A percentile compares a stretch with the other conserved stretches of the same genome.
Conservation (phyloP, 2,113 vertebrate genomes). For the Polypterus bichir region DNA sequence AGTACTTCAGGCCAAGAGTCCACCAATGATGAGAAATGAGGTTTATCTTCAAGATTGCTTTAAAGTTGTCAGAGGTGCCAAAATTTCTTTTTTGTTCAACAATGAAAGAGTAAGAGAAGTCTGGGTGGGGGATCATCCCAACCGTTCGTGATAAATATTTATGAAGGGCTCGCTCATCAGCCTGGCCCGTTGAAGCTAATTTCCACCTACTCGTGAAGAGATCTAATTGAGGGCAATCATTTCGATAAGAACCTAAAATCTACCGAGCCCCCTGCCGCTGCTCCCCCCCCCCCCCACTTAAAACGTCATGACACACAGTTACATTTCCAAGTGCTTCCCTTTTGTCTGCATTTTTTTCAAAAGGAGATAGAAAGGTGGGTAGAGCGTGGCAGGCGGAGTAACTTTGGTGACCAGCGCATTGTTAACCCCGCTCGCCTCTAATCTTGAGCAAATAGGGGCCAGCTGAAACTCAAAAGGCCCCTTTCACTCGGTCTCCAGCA, state of each 20-base stretch:
- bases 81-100: too few species aligned
- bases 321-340: slow-evolving; percentile 15
- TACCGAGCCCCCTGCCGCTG: slow-evolving; percentile 11
- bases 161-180: slow-evolving; percentile 17
- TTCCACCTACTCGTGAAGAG: slow-evolving; percentile 40
- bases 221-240: slow-evolving; percentile 58
- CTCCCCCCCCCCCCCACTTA: neutral
- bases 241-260: slow-evolving; percentile 42
- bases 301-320: slow-evolving; percentile 18
- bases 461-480: slow-evolving; percentile 30
- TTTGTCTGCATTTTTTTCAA: slow-evolving; percentile 20
- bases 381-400: slow-evolving; percentile 10
- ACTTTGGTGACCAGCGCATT: slow-evolving; percentile 42
- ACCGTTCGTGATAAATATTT: slow-evolving; percentile 19
- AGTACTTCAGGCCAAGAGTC: too few species aligned
- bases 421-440: slow-evolving; percentile 34
- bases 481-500: slow-evolving; percentile 27
- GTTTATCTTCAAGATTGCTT: too few species aligned
- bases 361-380: slow-evolving; percentile 9
- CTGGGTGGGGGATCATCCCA: neutral
- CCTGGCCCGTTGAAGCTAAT: slow-evolving; percentile 28
- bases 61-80: too few species aligned
- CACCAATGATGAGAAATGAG: too few species aligned
- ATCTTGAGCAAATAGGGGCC: slow-evolving; percentile 30
- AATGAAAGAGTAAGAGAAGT: too few species aligned